A percentile compares a stretch with the other conserved stretches of the same genome.
phyloP scores from a whole-genome alignment of 2,888 invertebrate genomes.

The Hoplodrina ambigua region DNA sequence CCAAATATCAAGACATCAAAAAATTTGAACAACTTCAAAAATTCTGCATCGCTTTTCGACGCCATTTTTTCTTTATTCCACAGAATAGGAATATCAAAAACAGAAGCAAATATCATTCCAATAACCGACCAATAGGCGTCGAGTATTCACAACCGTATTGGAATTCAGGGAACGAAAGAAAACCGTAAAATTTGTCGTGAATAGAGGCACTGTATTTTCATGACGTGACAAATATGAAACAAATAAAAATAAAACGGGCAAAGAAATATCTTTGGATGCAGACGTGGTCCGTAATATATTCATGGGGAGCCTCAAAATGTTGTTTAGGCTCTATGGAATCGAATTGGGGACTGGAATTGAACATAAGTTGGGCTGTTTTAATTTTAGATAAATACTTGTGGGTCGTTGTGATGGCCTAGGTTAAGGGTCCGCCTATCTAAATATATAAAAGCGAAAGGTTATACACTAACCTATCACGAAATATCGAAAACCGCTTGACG shows the following conservation, averaged over 20 bases:
- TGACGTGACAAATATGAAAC: constrained; percentile 77
- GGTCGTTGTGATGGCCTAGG: neutral
- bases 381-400: constrained; percentile 54
- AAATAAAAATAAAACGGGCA: constrained; percentile 71
- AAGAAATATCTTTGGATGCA: constrained; percentile 50
- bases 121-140: constrained; percentile 48
- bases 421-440: too few species aligned
- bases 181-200: constrained; percentile 69
- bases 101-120: constrained; percentile 63
- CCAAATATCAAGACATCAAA: neutral
- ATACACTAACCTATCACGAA: too few species aligned
- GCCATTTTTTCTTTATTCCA: constrained; percentile 12
- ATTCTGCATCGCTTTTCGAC: constrained; percentile 5
- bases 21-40: constrained; percentile 9
- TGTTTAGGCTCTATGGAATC: constrained; percentile 55
- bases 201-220: constrained; percentile 71
- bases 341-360: constrained; percentile 57
- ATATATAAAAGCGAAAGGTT: too few species aligned
- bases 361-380: constrained; percentile 40
- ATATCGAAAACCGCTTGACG: too few species aligned
- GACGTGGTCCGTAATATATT: constrained; percentile 59
- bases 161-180: constrained; percentile 67
- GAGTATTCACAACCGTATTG: constrained; percentile 58
- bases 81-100: constrained; percentile 40
- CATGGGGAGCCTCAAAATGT: constrained; percentile 55